Conservation (phyloP, 2,888 invertebrate genomes). For the Pyralis farinalis region DNA sequence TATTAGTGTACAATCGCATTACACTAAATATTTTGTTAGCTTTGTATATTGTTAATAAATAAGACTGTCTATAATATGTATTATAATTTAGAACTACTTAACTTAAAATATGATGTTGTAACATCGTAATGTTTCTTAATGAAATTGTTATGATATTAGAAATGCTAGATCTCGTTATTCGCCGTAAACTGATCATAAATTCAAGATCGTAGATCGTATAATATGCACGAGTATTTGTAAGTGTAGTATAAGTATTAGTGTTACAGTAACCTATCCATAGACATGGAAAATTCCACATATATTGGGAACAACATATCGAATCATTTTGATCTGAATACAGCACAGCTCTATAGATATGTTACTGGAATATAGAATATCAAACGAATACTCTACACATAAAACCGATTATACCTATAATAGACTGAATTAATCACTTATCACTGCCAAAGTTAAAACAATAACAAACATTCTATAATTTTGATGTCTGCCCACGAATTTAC, state of each 20-base stretch:
- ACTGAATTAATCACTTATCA: constrained; percentile 67
- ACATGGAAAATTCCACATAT: background rate
- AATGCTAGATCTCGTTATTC: constrained; percentile 74
- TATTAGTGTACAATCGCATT: constrained; percentile 25
- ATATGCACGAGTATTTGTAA: background rate
- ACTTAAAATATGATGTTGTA: constrained; percentile 36
- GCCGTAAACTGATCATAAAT: constrained; percentile 31
- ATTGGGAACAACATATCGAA: background rate
- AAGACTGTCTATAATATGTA: constrained; percentile 64
- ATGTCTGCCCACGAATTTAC: background rate
- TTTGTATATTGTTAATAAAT: constrained; percentile 52
- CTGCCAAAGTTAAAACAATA: constrained; percentile 55
- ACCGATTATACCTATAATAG: constrained; percentile 19
- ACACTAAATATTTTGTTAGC: constrained; percentile 41
- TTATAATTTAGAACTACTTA: constrained; percentile 28
- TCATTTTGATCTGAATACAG: background rate
- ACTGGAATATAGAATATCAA: constrained; percentile 7
- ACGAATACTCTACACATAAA: constrained; percentile 13
- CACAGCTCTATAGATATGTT: background rate
- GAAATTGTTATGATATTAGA: constrained; percentile 52
- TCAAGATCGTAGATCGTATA: constrained; percentile 5
- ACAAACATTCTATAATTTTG: constrained; percentile 2
- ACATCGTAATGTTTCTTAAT: constrained; percentile 29
- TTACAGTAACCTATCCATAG: constrained; percentile 22
- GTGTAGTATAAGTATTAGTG: constrained; percentile 5